Conservation (phyloP, 2,888 invertebrate genomes). For the Rhaphigaster nebulosa region DNA sequence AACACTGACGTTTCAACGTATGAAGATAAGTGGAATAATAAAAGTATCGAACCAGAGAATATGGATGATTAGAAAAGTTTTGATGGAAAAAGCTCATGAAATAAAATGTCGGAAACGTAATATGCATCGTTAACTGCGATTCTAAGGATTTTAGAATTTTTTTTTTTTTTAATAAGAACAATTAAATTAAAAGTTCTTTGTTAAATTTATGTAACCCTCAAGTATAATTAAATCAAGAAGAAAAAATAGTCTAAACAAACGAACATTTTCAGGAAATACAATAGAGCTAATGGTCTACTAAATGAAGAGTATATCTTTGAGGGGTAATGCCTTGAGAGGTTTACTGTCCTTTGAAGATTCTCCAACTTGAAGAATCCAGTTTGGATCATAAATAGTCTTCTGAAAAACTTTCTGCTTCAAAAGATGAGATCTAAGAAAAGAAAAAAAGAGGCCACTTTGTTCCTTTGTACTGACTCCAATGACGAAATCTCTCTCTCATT, state of each 20-base stretch:
- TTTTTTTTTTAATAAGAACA: too few species aligned
- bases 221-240: background rate
- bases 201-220: too few species aligned
- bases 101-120: too few species aligned
- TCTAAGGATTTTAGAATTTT: too few species aligned
- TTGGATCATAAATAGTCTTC: background rate
- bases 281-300: background rate
- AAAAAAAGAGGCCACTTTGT: background rate
- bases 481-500: background rate
- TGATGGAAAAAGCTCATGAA: too few species aligned
- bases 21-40: too few species aligned
- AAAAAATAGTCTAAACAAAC: background rate
- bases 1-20: too few species aligned
- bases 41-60: too few species aligned
- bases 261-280: background rate
- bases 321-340: background rate
- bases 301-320: background rate
- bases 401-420: constrained; percentile 14
- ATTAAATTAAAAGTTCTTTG: too few species aligned
- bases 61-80: too few species aligned
- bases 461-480: background rate
- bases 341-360: background rate
- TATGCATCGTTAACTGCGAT: too few species aligned
- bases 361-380: constrained; percentile 20
- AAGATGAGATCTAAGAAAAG: background rate